Evolutionary conservation across 2,888 invertebrate genomes (phyloP).

Genomic region (Tetheella fluctuosa): DNA sequence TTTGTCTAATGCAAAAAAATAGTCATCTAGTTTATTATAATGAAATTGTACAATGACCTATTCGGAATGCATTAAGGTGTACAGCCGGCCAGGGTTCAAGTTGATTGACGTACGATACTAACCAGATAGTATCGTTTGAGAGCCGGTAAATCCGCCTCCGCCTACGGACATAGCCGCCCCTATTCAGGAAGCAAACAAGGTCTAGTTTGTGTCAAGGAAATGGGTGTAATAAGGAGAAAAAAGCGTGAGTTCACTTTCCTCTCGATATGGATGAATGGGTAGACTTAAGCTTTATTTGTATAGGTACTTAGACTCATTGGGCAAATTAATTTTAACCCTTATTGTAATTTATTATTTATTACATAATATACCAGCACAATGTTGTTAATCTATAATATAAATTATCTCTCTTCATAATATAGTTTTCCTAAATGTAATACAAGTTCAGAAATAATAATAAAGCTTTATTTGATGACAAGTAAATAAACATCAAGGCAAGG

Average conservation of each 20-base stretch:
- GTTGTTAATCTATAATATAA: too few relatives aligned
- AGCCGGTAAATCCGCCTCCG: slow-evolving; percentile 52
- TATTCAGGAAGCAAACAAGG: slow-evolving; percentile 57
- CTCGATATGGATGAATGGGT: slow-evolving; percentile 26
- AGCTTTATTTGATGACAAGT: neutral
- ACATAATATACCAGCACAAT: too few relatives aligned
- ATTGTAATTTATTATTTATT: too few relatives aligned
- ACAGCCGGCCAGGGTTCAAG: slow-evolving; percentile 57
- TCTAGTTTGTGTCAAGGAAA: slow-evolving; percentile 61
- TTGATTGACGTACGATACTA: slow-evolving; percentile 66
- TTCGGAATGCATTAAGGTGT: slow-evolving; percentile 69
- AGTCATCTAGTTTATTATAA: slow-evolving; percentile 26
- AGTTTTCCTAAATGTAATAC: neutral
- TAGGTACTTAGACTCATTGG: neutral
- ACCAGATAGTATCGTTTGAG: slow-evolving; percentile 50
- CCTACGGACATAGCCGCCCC: slow-evolving; percentile 46
- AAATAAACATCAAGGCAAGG: neutral
- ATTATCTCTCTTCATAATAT: too few relatives aligned
- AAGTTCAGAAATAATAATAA: neutral
- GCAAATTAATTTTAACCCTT: neutral
- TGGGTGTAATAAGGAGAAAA: slow-evolving; percentile 80
- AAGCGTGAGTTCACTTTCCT: slow-evolving; percentile 77
- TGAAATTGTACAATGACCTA: slow-evolving; percentile 69
- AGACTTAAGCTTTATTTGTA: slow-evolving; percentile 14
- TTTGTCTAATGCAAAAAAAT: slow-evolving; percentile 24